Evolutionary conservation across 1,140 invertebrate species (phyloP), one percentile per base, ranked within the genome.

Genomic region (Diabrotica undecimpunctata): DNA sequence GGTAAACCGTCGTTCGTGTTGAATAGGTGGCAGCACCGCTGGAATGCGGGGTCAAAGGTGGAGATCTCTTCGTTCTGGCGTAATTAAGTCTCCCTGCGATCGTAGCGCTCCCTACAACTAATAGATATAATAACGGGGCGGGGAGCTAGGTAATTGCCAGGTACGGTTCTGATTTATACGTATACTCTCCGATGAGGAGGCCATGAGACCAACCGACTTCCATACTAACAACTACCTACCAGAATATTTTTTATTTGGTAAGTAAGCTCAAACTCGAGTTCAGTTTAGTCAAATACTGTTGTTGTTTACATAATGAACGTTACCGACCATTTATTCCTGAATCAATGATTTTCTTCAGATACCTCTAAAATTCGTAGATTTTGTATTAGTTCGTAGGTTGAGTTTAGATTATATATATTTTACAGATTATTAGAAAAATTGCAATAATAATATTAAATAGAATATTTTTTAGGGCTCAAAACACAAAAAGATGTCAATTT

Each of bases 101-200:
- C 73, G 66, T 68, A 72, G 71, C 72, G 74, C 76, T 75, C 75
- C 75, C 75, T 76, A 70, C 75, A 72, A 75, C 72, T 76, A 78
- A 78, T 78, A 76, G 76, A 77, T 76, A 78, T 78, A 78, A 78
- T 78, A 76, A 78, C 73, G 75, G 76, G 73, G 76, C 74, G 75
- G 74, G 72, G 70, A 70, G 70, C 63, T 66, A 69, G 65, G 76
- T 77, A 77, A 77, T 77, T 77, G 76, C 73, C 69, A 69, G 75
- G 72, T 76, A 75, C 68, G 72, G 54, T 65, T 70, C 74, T 75
- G 75, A 77, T 76, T 76, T 77, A 76, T 75, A 76, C 75, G 68
- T 73, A 65, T 66, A 52, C 13, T 51, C 39, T 25, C 60, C 55
- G 55, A 37, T 41, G 38, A 66, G 59, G 61, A 67, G 54, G 60